Evolutionary conservation across 2,888 invertebrate genomes (phyloP).

Genomic region (Agrotis ipsilon): DNA sequence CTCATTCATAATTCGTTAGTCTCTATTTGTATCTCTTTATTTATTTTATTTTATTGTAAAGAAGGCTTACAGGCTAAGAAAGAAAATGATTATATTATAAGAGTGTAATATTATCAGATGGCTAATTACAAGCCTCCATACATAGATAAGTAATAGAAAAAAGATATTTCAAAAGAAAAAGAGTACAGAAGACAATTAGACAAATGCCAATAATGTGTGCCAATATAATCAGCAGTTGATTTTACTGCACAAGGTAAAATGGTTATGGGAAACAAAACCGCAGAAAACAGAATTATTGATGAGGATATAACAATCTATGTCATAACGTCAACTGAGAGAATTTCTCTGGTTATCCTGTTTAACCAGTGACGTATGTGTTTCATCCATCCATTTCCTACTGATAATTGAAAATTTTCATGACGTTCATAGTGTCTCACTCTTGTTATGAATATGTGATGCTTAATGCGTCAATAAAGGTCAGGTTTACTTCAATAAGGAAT

Average conservation of each 20-base stretch:
- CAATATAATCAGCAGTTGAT: background rate
- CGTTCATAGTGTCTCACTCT: constrained; percentile 4
- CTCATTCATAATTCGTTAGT: no score
- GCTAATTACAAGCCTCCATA: no score
- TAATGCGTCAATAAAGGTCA: background rate
- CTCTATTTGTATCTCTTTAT: no score
- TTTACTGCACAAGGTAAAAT: background rate
- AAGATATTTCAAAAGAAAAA: no score
- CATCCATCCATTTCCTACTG: background rate
- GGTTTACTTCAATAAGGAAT: constrained; percentile 13
- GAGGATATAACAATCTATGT: constrained; percentile 3
- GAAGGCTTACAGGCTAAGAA: no score
- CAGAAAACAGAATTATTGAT: background rate
- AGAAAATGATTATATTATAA: no score
- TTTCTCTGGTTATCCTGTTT: constrained; percentile 34
- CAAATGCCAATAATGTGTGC: no score
- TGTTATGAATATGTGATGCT: background rate
- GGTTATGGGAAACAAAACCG: background rate
- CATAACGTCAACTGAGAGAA: constrained; percentile 1
- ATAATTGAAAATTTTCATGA: constrained; percentile 10
- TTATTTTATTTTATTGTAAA: no score
- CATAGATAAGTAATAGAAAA: no score
- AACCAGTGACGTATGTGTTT: constrained; percentile 24
- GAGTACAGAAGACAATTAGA: no score
- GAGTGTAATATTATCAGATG: no score